Conservation (phyloP, 37 sponge, comb jelly and placozoan species). For the Beroe forskalii region DNA sequence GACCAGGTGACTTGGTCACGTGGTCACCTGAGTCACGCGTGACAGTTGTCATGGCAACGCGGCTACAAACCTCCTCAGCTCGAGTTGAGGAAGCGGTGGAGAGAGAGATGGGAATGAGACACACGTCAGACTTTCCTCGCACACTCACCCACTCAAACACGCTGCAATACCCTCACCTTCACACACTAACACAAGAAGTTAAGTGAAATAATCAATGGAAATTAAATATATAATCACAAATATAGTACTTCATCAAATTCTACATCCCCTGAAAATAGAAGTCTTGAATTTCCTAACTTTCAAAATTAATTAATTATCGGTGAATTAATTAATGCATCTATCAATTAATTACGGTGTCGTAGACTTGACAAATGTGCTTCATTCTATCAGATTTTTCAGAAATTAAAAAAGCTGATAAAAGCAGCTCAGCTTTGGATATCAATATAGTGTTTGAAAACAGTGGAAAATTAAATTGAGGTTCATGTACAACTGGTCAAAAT, state of each 20-base stretch:
- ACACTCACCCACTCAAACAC: neutral
- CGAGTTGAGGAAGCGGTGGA: constrained; percentile 10
- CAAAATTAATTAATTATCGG: too few relatives aligned
- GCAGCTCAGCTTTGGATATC: too few relatives aligned
- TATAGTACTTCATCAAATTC: constrained; percentile 4
- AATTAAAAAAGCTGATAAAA: too few relatives aligned
- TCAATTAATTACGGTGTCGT: too few relatives aligned
- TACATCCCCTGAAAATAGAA: constrained; percentile 17
- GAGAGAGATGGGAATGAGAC: neutral
- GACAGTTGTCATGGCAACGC: constrained; percentile 51
- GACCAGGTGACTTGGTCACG: neutral
- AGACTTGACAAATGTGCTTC: too few relatives aligned
- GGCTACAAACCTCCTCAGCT: neutral
- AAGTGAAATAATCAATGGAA: constrained; percentile 50
- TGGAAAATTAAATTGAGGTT: too few relatives aligned
- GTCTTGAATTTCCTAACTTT: too few relatives aligned
- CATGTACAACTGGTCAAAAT: too few relatives aligned
- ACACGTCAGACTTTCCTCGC: constrained; percentile 7
- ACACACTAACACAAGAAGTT: too few relatives aligned
- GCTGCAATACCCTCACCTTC: neutral
- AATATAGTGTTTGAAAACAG: too few relatives aligned
- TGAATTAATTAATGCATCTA: too few relatives aligned
- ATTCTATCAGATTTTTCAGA: too few relatives aligned
- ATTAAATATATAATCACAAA: constrained; percentile 52
- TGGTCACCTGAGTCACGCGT: neutral